These are phyloP conservation scores for Boleophthalmus pectinirostris DNA, from an alignment of 2,113 vertebrate genomes.

Conservation along the genomic window DNA sequence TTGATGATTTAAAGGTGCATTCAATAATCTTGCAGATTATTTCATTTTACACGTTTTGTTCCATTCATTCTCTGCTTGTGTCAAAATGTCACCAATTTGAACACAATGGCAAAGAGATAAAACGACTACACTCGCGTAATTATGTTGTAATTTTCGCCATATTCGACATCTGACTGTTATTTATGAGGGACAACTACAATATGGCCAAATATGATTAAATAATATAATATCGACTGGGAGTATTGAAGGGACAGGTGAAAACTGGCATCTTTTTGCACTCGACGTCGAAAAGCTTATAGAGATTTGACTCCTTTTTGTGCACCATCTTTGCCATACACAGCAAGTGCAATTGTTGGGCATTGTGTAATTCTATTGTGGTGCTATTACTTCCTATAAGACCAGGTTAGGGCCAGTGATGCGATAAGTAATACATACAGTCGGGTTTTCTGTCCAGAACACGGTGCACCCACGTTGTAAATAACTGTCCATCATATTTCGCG, in stretches of 20 bases:
- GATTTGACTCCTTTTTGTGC: conserved; percentile 6
- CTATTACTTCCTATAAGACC: conserved; percentile 7
- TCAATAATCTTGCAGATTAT: background rate
- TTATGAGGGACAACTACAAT: background rate
- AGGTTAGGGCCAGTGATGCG: conserved; percentile 20
- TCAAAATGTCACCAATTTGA: background rate
- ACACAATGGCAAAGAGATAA: background rate
- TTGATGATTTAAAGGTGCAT: too few relatives aligned
- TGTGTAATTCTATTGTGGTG: conserved; percentile 46
- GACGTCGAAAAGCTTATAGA: conserved; percentile 27
- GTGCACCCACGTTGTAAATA: conserved; percentile 5
- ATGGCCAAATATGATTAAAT: background rate
- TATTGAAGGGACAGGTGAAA: background rate
- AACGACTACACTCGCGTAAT: background rate
- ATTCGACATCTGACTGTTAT: background rate
- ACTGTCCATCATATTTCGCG: background rate
- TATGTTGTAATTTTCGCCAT: background rate
- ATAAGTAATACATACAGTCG: background rate
- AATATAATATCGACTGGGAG: too few relatives aligned
- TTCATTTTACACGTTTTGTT: background rate
- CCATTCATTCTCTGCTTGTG: conserved; percentile 1
- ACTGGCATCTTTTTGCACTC: background rate
- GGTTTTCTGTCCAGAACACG: background rate
- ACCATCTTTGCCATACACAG: conserved; percentile 26
- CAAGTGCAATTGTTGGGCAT: conserved; percentile 29